Evolutionary conservation across 2,113 vertebrate species (phyloP).

Genomic region (Corydoras maculifer): DNA sequence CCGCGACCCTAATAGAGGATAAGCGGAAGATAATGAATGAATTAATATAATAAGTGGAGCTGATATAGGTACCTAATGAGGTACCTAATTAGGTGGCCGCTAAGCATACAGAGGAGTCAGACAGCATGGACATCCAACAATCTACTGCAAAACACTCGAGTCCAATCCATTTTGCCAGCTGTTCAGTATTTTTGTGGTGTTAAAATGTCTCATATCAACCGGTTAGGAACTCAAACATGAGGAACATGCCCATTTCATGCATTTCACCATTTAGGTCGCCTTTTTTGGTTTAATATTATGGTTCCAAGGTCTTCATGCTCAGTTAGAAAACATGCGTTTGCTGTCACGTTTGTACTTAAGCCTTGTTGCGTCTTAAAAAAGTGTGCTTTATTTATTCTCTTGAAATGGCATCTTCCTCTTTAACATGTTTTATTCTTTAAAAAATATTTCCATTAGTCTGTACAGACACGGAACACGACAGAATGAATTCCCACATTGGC

Average conservation of each 20-base stretch:
- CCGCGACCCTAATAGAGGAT: too few species aligned
- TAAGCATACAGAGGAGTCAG: neutral
- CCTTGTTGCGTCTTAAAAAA: conserved; percentile 42
- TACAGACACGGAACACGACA: conserved; percentile 57
- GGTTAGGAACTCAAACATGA: conserved; percentile 16
- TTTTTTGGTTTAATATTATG: conserved; percentile 6
- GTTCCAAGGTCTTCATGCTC: conserved; percentile 47
- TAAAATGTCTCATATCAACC: too few species aligned
- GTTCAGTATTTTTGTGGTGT: conserved; percentile 23
- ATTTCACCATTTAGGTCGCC: too few species aligned
- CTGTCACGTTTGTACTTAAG: conserved; percentile 36
- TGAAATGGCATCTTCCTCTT: conserved; percentile 35
- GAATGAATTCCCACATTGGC: conserved; percentile 61
- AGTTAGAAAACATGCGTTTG: conserved; percentile 47
- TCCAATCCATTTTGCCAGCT: conserved; percentile 34
- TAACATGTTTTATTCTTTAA: conserved; percentile 45
- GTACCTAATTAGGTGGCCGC: too few species aligned
- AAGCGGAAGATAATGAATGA: too few species aligned
- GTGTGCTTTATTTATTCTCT: conserved; percentile 36
- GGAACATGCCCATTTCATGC: conserved; percentile 47
- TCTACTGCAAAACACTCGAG: conserved; percentile 13
- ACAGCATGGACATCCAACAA: neutral
- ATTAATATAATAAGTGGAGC: too few species aligned
- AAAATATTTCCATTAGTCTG: conserved; percentile 57
- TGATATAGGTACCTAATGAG: too few species aligned